Evolutionary conservation across 1,140 invertebrate genomes (phyloP), one percentile per base, ranked within the genome.

Genomic region (Formica selysi): DNA sequence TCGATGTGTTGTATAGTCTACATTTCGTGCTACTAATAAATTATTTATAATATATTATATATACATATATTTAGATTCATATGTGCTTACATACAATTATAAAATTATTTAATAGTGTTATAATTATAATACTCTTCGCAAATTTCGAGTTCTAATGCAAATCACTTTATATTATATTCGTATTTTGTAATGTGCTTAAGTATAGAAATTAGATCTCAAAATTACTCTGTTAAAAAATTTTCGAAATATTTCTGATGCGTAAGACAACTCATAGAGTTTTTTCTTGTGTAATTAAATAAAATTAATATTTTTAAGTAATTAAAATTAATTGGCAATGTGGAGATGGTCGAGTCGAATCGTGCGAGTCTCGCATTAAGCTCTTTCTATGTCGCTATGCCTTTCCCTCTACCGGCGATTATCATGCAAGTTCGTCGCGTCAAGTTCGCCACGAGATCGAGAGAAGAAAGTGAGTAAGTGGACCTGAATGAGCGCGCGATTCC

Each of bases 401-500:
- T 44, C 54, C n/a, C 51, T 68, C 32, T 29, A 19, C 13, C 41
- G 41, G 44, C 7, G 41, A 79, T 29, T 6, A 16, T 13, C 36
- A 57, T 48, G 44, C 76, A 80, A 80, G 64, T 80, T 80, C 76
- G 76, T 22, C 64, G 44, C 76, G 62, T 70, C 76, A 80, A 80
- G 64, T 80, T 80, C 76, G 62, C 26, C 41, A 41, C 19, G 59
- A 48, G 59, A 48, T 51, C 5, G 36, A 19, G 8, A 48, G 26
- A 67, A 76, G 70, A 80, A 57, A 88, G 36, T 57, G 36, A 71
- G n/a, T 41, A 86, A 78, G 36, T 79, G 62, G 76, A 74, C 62
- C 51, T 22, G 88, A 88, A 89, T 81, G 76, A 68, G 71, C 88
- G 71, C 88, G 71, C 65, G 65, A 87, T 70, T 88, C 83, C 44